A percentile compares a stretch with the other conserved stretches of the same genome.
These are phyloP conservation scores for Manduca sexta DNA, from an alignment of 1,140 invertebrate genomes.

Conservation along the genomic window DNA sequence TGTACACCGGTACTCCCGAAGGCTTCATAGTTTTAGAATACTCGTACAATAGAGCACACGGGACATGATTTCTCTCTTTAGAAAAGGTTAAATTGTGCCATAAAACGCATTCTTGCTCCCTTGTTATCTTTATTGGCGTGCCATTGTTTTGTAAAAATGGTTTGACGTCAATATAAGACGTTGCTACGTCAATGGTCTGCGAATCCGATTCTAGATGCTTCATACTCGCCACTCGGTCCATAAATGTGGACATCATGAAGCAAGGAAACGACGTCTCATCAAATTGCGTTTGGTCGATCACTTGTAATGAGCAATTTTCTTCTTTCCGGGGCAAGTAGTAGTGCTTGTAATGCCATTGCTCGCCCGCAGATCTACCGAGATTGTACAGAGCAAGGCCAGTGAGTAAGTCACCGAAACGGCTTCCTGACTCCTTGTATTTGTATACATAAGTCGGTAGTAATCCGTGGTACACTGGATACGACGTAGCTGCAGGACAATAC, in stretches of 20 bases:
- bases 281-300: slow-evolving; percentile 39
- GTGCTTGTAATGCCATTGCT: slow-evolving; percentile 35
- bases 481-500: slow-evolving; percentile 33
- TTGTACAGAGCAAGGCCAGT: slow-evolving; percentile 58
- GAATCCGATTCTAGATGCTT: slow-evolving; percentile 19
- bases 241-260: slow-evolving; percentile 53
- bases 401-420: slow-evolving; percentile 40
- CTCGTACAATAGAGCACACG: slow-evolving; percentile 48
- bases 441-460: slow-evolving; percentile 53
- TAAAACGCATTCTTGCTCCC: slow-evolving; percentile 48
- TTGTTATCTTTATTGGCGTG: slow-evolving; percentile 31
- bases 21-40: slow-evolving; percentile 59
- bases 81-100: slow-evolving; percentile 49
- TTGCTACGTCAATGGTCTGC: slow-evolving; percentile 38
- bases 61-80: slow-evolving; percentile 38
- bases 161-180: slow-evolving; percentile 43
- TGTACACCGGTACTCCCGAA: slow-evolving; percentile 49
- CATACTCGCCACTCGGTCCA: slow-evolving; percentile 28
- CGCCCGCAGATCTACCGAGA: slow-evolving; percentile 37
- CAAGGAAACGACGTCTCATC: slow-evolving; percentile 50
- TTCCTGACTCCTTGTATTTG: slow-evolving; percentile 46
- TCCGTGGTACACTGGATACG: slow-evolving; percentile 54
- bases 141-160: slow-evolving; percentile 34
- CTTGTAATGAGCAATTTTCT: slow-evolving; percentile 54
- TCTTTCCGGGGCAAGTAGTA: slow-evolving; percentile 28